phyloP scores from a whole-genome alignment of 2,113 vertebrate genomes.

The Ploceus nigricollis region DNA sequence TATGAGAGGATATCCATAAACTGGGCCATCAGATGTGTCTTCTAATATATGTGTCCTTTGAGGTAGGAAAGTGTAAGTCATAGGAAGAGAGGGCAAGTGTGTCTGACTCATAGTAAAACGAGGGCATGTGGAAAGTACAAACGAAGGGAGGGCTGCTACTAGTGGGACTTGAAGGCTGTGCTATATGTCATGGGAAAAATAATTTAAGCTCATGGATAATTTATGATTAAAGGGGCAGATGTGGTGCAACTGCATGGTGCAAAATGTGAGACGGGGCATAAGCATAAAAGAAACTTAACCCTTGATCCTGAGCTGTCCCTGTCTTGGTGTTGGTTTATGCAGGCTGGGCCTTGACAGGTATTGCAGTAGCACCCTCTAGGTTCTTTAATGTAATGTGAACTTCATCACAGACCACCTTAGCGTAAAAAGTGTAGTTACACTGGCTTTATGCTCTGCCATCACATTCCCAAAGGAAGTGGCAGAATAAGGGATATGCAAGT shows the following conservation, averaged over 20 bases:
- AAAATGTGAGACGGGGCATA: background rate
- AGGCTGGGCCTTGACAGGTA: background rate
- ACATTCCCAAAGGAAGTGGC: background rate
- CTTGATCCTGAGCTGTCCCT: background rate
- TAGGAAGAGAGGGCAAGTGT: slow-evolving; percentile 21
- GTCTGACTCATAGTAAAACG: background rate
- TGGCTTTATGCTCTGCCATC: background rate
- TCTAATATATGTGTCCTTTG: background rate
- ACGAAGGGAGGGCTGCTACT: background rate
- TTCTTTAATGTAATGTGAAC: background rate
- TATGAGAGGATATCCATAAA: background rate
- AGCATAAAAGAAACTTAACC: background rate
- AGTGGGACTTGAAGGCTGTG: background rate
- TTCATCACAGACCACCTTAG: background rate
- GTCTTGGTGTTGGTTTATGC: background rate
- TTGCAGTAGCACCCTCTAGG: background rate
- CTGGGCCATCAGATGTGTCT: background rate
- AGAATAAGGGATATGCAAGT: background rate
- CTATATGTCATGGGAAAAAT: background rate
- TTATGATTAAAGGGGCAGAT: background rate
- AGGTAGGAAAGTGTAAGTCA: slow-evolving; percentile 35
- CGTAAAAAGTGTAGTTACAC: background rate
- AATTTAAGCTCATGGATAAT: background rate
- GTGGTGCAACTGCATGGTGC: background rate
- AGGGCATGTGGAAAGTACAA: slow-evolving; percentile 13